Evolutionary conservation across 2,797 vertebrate genomes (phyloP).

Genomic region (Eupleurogrammus muticus): DNA sequence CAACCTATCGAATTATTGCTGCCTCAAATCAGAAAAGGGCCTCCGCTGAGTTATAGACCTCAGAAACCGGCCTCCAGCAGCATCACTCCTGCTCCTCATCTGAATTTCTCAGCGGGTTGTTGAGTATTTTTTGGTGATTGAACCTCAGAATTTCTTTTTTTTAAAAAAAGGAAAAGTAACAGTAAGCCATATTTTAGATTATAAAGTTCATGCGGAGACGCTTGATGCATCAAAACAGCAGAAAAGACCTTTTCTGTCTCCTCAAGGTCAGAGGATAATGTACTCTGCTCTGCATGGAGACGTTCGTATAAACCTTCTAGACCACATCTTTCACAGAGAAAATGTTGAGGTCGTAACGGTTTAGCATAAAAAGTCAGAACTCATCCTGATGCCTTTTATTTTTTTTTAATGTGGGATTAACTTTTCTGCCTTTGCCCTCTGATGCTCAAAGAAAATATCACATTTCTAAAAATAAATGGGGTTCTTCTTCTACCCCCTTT

Average conservation of each 20-base stretch:
- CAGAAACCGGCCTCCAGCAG: slow-evolving; percentile 48
- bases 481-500: slow-evolving; percentile 5
- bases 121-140: slow-evolving; percentile 33
- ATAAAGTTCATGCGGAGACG: slow-evolving; percentile 17
- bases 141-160: slow-evolving; percentile 1
- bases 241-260: slow-evolving; percentile 39
- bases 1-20: slow-evolving; percentile 60
- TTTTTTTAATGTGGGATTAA: slow-evolving; percentile 12
- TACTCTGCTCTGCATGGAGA: slow-evolving; percentile 18
- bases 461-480: background rate
- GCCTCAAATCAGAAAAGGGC: slow-evolving; percentile 62
- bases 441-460: slow-evolving; percentile 4
- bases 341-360: slow-evolving; percentile 3
- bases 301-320: slow-evolving; percentile 22
- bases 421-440: slow-evolving; percentile 3
- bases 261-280: slow-evolving; percentile 43
- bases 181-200: background rate
- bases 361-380: background rate
- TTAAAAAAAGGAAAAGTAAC: slow-evolving; percentile 8
- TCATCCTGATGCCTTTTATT: slow-evolving; percentile 1
- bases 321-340: slow-evolving; percentile 5
- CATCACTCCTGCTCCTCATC: slow-evolving; percentile 42
- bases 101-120: slow-evolving; percentile 34
- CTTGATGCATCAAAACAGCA: slow-evolving; percentile 30
- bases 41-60: slow-evolving; percentile 53